Conservation (phyloP, 2,113 vertebrate genomes). For the Castor canadensis region DNA sequence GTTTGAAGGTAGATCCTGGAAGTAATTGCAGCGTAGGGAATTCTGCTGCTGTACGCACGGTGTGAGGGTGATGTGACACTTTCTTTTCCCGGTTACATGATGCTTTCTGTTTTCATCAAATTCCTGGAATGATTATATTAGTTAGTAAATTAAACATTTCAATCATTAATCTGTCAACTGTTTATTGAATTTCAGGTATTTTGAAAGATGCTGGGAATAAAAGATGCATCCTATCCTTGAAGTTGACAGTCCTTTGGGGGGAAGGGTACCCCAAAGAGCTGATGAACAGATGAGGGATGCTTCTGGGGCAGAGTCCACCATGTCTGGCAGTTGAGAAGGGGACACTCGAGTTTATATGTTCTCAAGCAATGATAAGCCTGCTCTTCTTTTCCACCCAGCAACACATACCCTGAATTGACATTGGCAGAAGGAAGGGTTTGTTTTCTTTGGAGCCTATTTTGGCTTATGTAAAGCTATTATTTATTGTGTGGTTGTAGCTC, state of each 20-base stretch:
- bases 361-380: too few species aligned
- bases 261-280: not conserved
- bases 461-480: not conserved
- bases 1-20: not conserved
- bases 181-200: not conserved
- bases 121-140: not conserved
- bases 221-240: not conserved
- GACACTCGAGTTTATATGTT: not conserved
- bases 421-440: not conserved
- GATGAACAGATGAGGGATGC: not conserved
- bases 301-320: fast-evolving
- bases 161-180: not conserved
- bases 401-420: not conserved
- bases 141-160: not conserved
- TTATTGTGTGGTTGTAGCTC: not conserved
- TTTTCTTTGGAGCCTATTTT: not conserved
- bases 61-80: not conserved
- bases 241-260: not conserved
- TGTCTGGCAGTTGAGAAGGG: not conserved
- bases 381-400: not conserved
- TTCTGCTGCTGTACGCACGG: not conserved
- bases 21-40: not conserved
- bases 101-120: not conserved
- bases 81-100: not conserved
- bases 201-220: conserved; percentile 17